These are phyloP conservation scores for Ceyx erithaca DNA, from an alignment of 2,797 vertebrate species.

Conservation along the genomic window DNA sequence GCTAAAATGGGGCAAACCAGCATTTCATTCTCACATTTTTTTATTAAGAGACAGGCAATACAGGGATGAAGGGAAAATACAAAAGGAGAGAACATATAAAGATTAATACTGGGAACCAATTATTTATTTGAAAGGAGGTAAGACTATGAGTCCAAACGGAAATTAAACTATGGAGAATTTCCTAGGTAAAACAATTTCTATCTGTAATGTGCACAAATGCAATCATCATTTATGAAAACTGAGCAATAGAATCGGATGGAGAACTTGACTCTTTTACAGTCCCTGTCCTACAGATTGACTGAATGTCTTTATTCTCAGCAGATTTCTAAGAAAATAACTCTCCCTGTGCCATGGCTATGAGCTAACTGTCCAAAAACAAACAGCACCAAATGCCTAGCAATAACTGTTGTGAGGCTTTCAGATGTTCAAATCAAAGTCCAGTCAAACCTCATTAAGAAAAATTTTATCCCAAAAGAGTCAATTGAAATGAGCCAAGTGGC, in stretches of 20 bases:
- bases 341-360: not conserved
- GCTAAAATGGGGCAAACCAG: not conserved
- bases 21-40: not conserved
- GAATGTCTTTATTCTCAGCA: not conserved
- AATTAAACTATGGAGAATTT: not conserved
- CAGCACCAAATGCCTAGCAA: not conserved
- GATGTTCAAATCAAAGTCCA: not conserved
- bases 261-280: not conserved
- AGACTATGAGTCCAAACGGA: not conserved
- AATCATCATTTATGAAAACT: not conserved
- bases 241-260: not conserved
- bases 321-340: not conserved
- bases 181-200: not conserved
- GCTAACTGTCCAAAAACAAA: not conserved
- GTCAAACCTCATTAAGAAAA: slow-evolving; percentile 24
- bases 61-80: rapidly evolving
- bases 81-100: not conserved
- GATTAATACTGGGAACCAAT: not conserved
- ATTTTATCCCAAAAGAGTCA: not conserved
- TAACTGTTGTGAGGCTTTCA: not conserved
- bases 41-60: not conserved
- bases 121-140: not conserved
- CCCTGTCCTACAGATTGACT: not conserved
- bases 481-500: not conserved
- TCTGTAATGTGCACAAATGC: not conserved